Percentiles rank a stretch among this genome's conserved stretches.
These are phyloP conservation scores for Thalassaphorura encarpata DNA, from an alignment of 1,140 invertebrate genomes.

Conservation along the genomic window DNA sequence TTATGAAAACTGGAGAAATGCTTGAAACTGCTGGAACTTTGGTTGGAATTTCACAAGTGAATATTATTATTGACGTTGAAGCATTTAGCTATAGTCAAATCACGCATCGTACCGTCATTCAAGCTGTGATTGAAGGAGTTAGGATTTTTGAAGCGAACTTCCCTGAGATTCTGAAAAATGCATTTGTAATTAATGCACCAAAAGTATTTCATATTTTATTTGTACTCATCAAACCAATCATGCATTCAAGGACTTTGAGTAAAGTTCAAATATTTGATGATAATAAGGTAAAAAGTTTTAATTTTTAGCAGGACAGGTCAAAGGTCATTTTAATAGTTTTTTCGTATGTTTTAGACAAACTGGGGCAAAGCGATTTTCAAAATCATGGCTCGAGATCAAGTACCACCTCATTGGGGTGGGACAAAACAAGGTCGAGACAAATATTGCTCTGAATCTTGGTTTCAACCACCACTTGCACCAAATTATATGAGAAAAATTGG, in stretches of 20 bases:
- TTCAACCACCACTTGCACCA: no score
- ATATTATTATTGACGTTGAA: neutral
- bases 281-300: slow-evolving; percentile 6
- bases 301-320: no score
- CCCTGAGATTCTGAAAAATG: slow-evolving; percentile 4
- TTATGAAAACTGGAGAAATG: slow-evolving; percentile 9
- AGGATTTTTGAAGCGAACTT: slow-evolving; percentile 1
- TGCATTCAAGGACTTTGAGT: neutral
- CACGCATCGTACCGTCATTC: neutral
- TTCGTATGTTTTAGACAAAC: no score
- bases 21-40: neutral
- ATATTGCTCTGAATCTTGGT: no score
- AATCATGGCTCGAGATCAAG: no score
- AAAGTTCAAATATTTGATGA: neutral
- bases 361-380: no score
- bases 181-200: slow-evolving; percentile 6
- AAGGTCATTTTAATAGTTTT: no score
- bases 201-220: neutral
- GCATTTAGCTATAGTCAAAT: neutral
- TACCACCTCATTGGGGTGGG: no score
- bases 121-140: slow-evolving; percentile 3
- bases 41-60: slow-evolving; percentile 9
- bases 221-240: neutral
- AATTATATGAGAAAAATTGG: no score
- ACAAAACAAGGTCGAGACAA: no score